Percentiles rank a stretch among this genome's conserved stretches.
Evolutionary conservation across 2,797 vertebrate genomes (phyloP).

Genomic region (Discoglossus pictus): DNA sequence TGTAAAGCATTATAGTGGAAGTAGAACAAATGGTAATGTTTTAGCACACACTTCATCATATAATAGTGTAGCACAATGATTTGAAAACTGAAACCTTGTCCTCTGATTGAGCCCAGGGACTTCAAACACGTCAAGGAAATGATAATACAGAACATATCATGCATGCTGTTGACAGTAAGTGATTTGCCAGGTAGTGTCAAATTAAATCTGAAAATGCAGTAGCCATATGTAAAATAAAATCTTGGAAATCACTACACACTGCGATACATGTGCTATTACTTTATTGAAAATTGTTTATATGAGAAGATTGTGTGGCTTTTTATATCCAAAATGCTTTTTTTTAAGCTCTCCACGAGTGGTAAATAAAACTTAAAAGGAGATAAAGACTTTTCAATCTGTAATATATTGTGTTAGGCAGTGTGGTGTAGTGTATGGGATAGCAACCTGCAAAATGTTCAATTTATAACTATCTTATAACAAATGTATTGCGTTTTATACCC

Average conservation of each 20-base stretch:
- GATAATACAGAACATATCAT: background rate
- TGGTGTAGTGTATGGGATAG: too few relatives aligned
- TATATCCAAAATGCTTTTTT: too few relatives aligned
- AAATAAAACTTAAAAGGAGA: background rate
- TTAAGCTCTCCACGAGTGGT: conserved; percentile 1
- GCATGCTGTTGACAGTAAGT: background rate
- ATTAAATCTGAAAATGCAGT: background rate
- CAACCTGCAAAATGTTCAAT: too few relatives aligned
- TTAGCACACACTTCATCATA: too few relatives aligned
- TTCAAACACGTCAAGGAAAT: conserved; percentile 1
- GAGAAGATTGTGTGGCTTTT: conserved; percentile 1
- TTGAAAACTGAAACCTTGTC: too few relatives aligned
- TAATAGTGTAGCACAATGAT: too few relatives aligned
- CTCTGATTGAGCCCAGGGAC: too few relatives aligned
- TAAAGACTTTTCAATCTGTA: conserved; percentile 21
- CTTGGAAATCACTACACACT: conserved; percentile 12
- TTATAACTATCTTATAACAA: too few relatives aligned
- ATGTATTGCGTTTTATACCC: too few relatives aligned
- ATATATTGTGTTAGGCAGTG: too few relatives aligned
- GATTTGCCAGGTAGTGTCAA: background rate
- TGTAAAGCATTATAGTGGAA: too few relatives aligned
- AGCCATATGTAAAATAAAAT: conserved; percentile 17
- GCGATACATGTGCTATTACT: background rate
- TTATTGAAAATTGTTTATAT: conserved; percentile 29
- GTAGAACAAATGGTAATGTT: too few relatives aligned